Evolutionary conservation across 2,888 invertebrate genomes (phyloP).

Genomic region (Anagyrus pseudococci): DNA sequence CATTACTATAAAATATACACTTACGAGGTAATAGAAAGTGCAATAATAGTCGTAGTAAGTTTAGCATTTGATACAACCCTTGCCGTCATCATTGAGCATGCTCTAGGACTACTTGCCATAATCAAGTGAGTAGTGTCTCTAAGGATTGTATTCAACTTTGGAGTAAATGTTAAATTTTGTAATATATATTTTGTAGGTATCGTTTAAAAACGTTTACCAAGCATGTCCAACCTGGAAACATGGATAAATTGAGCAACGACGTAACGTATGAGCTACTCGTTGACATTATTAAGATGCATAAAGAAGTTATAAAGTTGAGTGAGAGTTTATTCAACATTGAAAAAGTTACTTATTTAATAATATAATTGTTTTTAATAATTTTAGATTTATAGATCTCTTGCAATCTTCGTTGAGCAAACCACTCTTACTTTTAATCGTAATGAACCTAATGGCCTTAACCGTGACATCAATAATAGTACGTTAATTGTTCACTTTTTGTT

Average conservation of each 20-base stretch:
- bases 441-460: not conserved
- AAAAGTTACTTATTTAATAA: too few species aligned
- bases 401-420: not conserved
- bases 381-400: not conserved
- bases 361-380: too few species aligned
- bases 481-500: not conserved
- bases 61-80: not conserved
- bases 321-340: too few species aligned
- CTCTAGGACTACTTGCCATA: not conserved
- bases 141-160: too few species aligned
- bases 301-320: too few species aligned
- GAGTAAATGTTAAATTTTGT: too few species aligned
- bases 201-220: too few species aligned
- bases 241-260: too few species aligned
- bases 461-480: not conserved
- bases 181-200: too few species aligned
- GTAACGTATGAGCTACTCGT: too few species aligned
- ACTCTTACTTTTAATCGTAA: not conserved
- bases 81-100: not conserved
- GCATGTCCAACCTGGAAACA: too few species aligned
- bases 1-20: not conserved
- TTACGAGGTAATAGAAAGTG: not conserved
- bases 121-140: not conserved
- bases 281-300: too few species aligned
- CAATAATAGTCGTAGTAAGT: not conserved